A percentile compares a stretch with the other conserved stretches of the same genome.
Conservation (phyloP, 2,888 invertebrate genomes). For the Mesoligia furuncula region DNA sequence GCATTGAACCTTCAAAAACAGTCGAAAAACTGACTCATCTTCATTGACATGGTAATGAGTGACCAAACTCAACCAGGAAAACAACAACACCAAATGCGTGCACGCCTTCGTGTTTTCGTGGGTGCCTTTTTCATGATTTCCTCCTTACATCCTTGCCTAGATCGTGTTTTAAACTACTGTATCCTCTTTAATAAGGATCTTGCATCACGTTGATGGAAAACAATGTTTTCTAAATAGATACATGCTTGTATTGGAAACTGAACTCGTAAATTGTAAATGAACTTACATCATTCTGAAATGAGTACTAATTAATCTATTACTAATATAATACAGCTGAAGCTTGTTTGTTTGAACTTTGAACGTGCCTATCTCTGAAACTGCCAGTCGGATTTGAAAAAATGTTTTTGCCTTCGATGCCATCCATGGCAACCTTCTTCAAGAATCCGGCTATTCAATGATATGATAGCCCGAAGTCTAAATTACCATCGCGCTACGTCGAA, state of each 20-base stretch:
- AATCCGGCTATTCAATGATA: too few relatives aligned
- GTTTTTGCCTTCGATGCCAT: too few relatives aligned
- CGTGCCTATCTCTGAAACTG: too few relatives aligned
- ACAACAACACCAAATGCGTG: conserved; percentile 1
- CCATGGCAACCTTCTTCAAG: too few relatives aligned
- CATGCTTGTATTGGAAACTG: conserved; percentile 4
- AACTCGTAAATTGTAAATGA: neutral
- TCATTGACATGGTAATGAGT: conserved; percentile 16
- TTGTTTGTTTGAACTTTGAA: too few relatives aligned
- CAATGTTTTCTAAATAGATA: conserved; percentile 48
- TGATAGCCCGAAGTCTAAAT: too few relatives aligned
- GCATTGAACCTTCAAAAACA: neutral
- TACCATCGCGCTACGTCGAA: too few relatives aligned
- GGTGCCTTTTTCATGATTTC: conserved; percentile 43
- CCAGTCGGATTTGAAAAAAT: too few relatives aligned
- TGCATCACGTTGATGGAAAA: conserved; percentile 40
- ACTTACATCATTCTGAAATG: neutral
- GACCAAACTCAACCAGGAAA: conserved; percentile 2
- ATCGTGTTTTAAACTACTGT: conserved; percentile 53
- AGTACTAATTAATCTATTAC: neutral
- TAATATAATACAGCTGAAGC: neutral
- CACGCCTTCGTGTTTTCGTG: conserved; percentile 16
- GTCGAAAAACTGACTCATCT: neutral
- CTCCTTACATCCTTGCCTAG: conserved; percentile 52
- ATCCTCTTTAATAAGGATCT: conserved; percentile 55